These are phyloP conservation scores for Amphiprion clarkii DNA, from an alignment of 2,797 vertebrate species.

Conservation along the genomic window DNA sequence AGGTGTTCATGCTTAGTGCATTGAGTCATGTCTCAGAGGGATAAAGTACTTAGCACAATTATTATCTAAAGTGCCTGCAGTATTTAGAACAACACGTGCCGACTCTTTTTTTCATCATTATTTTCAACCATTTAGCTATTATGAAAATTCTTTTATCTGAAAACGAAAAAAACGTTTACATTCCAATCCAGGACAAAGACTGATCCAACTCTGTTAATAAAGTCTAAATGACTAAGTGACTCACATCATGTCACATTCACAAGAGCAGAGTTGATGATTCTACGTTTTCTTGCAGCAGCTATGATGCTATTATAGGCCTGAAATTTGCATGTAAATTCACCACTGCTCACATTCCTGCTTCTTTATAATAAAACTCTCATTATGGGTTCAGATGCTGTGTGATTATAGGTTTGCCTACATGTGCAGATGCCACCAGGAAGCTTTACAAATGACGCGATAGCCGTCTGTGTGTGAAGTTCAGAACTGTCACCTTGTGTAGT, in stretches of 20 bases:
- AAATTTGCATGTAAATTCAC: neutral
- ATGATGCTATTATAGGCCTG: neutral
- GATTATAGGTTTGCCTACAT: neutral
- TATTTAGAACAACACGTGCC: neutral
- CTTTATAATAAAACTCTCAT: neutral
- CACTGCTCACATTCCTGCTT: neutral
- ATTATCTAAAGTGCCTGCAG: constrained; percentile 12
- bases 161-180: neutral
- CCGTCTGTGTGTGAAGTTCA: constrained; percentile 10
- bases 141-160: neutral
- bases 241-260: neutral
- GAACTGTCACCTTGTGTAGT: constrained; percentile 90
- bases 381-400: neutral
- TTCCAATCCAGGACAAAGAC: neutral
- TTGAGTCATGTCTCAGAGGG: constrained; percentile 17
- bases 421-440: neutral
- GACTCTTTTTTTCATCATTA: too few relatives aligned
- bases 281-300: neutral
- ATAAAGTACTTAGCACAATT: constrained; percentile 40
- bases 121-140: neutral
- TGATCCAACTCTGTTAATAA: neutral
- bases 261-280: neutral
- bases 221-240: neutral
- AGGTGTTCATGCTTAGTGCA: constrained; percentile 6
- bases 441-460: neutral